Evolutionary conservation across 1,140 invertebrate species (phyloP).

Genomic region (Bicyclus anynana): DNA sequence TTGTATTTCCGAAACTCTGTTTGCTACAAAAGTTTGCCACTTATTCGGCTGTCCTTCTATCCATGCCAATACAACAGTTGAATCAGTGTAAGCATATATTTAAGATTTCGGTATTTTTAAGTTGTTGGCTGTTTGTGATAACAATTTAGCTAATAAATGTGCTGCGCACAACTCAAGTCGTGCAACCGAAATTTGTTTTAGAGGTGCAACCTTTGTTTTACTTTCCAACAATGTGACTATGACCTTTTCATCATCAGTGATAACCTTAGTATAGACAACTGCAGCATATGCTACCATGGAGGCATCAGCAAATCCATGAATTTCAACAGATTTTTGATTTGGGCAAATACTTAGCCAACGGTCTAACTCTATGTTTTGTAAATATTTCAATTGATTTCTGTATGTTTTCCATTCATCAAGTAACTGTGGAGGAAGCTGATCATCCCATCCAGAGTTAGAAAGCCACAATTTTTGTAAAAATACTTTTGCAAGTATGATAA

Average conservation of each 20-base stretch:
- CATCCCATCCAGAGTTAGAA: slow-evolving; percentile 50
- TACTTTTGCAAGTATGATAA: slow-evolving; percentile 45
- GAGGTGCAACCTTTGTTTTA: slow-evolving; percentile 36
- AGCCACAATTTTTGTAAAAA: too few species aligned
- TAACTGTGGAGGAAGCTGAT: slow-evolving; percentile 27
- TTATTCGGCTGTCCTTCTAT: slow-evolving; percentile 28
- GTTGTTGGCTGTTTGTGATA: slow-evolving; percentile 12
- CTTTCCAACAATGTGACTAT: slow-evolving; percentile 20
- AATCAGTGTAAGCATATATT: slow-evolving; percentile 57
- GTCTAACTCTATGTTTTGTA: slow-evolving; percentile 29
- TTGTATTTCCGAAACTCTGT: slow-evolving; percentile 56
- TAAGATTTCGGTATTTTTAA: slow-evolving; percentile 37
- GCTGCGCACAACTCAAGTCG: slow-evolving; percentile 50
- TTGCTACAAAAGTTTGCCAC: slow-evolving; percentile 51
- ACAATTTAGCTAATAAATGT: slow-evolving; percentile 32
- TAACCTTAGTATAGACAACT: slow-evolving; percentile 28
- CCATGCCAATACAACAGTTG: slow-evolving; percentile 38
- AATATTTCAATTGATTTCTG: slow-evolving; percentile 21
- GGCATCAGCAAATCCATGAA: slow-evolving; percentile 42
- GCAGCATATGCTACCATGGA: slow-evolving; percentile 38
- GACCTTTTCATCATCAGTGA: slow-evolving; percentile 26
- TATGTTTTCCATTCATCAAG: slow-evolving; percentile 29
- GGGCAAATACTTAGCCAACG: slow-evolving; percentile 24
- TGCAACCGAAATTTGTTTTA: slow-evolving; percentile 31
- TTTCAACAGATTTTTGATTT: slow-evolving; percentile 19